A percentile compares a stretch with the other conserved stretches of the same genome.
phyloP scores from a whole-genome alignment of 2,113 vertebrate species.

The Nesoenas mayeri region DNA sequence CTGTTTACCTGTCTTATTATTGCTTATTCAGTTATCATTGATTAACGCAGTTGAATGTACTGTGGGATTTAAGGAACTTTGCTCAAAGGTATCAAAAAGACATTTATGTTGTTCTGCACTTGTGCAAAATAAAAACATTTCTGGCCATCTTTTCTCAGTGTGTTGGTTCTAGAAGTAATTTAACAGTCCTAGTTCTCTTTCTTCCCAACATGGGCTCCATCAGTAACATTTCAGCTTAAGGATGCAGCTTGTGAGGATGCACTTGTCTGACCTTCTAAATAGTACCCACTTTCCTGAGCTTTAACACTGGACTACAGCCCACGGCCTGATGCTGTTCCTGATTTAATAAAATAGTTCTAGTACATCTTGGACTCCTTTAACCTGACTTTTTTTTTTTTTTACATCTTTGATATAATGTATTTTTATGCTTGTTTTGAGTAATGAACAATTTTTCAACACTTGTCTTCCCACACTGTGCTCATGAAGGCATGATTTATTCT shows the following conservation, averaged over 20 bases:
- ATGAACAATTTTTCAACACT: neutral
- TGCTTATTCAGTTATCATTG: neutral
- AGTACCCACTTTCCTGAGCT: neutral
- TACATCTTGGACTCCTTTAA: neutral
- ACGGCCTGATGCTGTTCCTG: neutral
- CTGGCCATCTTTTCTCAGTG: neutral
- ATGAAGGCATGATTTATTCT: neutral
- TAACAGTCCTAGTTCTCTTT: neutral
- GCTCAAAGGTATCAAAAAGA: neutral
- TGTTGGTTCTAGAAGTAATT: neutral
- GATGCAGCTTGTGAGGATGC: neutral
- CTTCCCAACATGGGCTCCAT: neutral
- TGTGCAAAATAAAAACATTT: conserved; percentile 55
- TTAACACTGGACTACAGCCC: neutral
- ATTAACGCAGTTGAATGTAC: neutral
- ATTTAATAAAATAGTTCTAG: neutral
- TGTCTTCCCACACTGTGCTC: neutral
- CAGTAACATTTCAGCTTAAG: neutral
- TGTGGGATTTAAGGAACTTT: neutral
- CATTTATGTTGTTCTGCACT: neutral
- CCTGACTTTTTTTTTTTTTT: neutral
- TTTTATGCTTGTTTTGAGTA: neutral
- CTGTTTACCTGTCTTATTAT: neutral
- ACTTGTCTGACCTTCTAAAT: neutral
- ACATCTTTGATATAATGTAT: neutral